Evolutionary conservation across 1,140 invertebrate species (phyloP).

Genomic region (Battus philenor): DNA sequence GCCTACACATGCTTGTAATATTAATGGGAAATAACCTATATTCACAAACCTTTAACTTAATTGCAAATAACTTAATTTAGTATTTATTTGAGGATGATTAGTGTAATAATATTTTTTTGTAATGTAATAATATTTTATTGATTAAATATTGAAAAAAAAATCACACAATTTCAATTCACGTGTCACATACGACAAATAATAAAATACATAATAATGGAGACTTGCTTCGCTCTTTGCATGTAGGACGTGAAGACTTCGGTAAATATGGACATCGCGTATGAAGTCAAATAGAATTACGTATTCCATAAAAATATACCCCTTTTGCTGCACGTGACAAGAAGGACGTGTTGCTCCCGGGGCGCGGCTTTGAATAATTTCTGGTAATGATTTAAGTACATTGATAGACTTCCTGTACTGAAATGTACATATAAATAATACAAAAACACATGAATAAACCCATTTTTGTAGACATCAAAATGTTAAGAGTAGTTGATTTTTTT

Average conservation of each 20-base stretch:
- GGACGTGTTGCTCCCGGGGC: constrained; percentile 19
- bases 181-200: not conserved
- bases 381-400: not conserved
- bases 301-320: constrained; percentile 75
- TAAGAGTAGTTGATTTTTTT: no score
- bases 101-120: no score
- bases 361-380: not conserved
- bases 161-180: not conserved
- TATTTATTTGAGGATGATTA: no score
- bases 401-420: not conserved
- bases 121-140: no score
- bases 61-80: no score
- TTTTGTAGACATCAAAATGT: no score
- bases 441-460: no score
- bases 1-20: no score
- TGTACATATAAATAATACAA: no score
- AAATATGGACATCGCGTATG: constrained; percentile 75
- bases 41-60: no score
- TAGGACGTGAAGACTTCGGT: constrained; percentile 68
- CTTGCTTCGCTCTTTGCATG: constrained; percentile 57
- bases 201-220: constrained; percentile 31
- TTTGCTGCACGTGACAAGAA: constrained; percentile 57
- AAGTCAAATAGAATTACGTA: constrained; percentile 75
- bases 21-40: no score
- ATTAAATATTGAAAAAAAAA: no score